Conservation (phyloP, 2,113 vertebrate genomes). For the Zosterops japonicus region DNA sequence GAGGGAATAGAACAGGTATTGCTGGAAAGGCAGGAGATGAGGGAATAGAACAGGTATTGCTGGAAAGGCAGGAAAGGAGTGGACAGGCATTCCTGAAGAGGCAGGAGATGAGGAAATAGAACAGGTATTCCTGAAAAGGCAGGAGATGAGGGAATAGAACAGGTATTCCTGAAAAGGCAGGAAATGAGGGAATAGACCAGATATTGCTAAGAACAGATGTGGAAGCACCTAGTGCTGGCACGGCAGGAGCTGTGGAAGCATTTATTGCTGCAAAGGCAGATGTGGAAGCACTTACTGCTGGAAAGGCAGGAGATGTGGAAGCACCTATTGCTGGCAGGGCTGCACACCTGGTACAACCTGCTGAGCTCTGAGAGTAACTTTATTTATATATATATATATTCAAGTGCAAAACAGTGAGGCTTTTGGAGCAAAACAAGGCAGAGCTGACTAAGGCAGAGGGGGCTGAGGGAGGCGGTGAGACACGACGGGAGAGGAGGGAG, state of each 20-base stretch:
- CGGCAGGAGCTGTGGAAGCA: too few species aligned
- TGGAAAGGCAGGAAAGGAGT: too few species aligned
- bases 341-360: neutral
- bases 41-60: too few species aligned
- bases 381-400: neutral
- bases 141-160: neutral
- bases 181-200: too few species aligned
- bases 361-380: neutral
- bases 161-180: too few species aligned
- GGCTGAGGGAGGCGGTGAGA: neutral
- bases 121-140: too few species aligned
- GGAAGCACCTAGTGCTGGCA: neutral
- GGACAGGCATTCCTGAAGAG: too few species aligned
- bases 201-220: too few species aligned
- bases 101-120: too few species aligned
- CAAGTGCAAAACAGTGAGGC: slow-evolving; percentile 34
- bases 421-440: slow-evolving; percentile 24
- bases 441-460: slow-evolving; percentile 43
- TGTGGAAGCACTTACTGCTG: too few species aligned
- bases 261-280: neutral
- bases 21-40: neutral
- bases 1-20: too few species aligned
- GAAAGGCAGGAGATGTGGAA: neutral
- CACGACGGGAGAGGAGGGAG: neutral
- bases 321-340: neutral